These are phyloP conservation scores for Phortica magna DNA, from an alignment of 2,888 invertebrate species.

Conservation along the genomic window DNA sequence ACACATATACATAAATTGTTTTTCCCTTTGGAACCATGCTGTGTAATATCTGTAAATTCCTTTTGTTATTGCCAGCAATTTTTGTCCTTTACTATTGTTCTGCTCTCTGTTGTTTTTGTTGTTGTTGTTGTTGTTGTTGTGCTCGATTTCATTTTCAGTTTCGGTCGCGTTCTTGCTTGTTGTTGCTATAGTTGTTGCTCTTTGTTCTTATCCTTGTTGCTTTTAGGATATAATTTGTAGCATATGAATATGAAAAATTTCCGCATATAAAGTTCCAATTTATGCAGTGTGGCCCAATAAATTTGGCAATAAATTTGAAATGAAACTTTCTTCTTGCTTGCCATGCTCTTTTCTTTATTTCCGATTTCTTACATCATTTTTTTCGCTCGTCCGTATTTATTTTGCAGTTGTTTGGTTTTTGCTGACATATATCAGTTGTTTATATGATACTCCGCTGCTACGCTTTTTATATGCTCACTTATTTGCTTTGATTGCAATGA, in stretches of 20 bases:
- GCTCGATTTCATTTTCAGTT: conserved; percentile 58
- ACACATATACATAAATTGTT: conserved; percentile 33
- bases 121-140: conserved; percentile 65
- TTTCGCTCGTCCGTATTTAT: conserved; percentile 38
- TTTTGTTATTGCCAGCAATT: conserved; percentile 71
- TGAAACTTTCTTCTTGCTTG: conserved; percentile 65
- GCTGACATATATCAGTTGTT: conserved; percentile 5
- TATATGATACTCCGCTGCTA: too few species aligned
- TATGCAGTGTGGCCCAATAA: conserved; percentile 71
- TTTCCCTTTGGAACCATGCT: conserved; percentile 65
- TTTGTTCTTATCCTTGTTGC: conserved; percentile 54
- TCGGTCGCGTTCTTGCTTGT: conserved; percentile 52
- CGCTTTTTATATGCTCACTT: too few species aligned
- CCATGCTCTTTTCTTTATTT: conserved; percentile 37
- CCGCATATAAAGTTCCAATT: conserved; percentile 61
- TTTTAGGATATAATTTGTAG: conserved; percentile 70
- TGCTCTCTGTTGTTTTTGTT: conserved; percentile 57
- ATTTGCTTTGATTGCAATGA: too few species aligned
- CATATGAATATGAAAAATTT: conserved; percentile 65
- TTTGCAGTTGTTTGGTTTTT: conserved; percentile 40
- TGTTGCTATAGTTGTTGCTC: conserved; percentile 47
- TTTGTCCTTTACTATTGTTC: conserved; percentile 41
- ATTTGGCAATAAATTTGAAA: conserved; percentile 70
- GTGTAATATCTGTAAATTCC: conserved; percentile 72
- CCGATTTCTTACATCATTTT: neutral